These are phyloP conservation scores for Gallinago nigripennis DNA, from an alignment of 2,797 vertebrate species.

Conservation along the genomic window DNA sequence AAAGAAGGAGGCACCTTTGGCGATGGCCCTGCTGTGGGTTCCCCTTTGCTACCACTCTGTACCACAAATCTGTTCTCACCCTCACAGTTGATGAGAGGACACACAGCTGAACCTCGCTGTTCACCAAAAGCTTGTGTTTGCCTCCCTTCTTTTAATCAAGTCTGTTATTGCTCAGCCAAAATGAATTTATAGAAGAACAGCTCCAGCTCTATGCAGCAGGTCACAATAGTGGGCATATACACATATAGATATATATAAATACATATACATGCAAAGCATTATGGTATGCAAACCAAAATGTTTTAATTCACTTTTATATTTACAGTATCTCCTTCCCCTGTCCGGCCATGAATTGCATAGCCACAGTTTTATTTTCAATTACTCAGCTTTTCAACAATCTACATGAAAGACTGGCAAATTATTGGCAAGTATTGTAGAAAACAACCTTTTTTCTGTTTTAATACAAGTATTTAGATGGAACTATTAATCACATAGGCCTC, in stretches of 20 bases:
- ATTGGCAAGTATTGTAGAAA: background rate
- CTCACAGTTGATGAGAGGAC: accelerated
- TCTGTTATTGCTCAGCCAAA: background rate
- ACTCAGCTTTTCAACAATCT: background rate
- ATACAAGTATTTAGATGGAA: background rate
- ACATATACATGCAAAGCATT: background rate
- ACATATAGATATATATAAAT: background rate
- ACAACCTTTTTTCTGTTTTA: background rate
- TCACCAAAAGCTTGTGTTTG: background rate
- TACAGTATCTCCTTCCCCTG: background rate
- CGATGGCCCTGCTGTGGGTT: background rate
- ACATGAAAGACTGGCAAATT: background rate
- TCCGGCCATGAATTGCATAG: background rate
- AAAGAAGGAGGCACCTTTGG: background rate
- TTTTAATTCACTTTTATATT: background rate
- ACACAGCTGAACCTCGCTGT: accelerated
- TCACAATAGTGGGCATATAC: background rate
- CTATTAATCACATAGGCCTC: background rate
- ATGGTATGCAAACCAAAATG: background rate
- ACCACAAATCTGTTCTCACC: background rate
- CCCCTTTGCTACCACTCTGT: background rate
- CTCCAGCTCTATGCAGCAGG: background rate
- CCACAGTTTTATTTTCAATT: background rate
- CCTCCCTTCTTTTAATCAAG: background rate
- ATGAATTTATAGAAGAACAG: background rate